phyloP scores from a whole-genome alignment of 2,113 vertebrate genomes.

The Dipodomys merriami region DNA sequence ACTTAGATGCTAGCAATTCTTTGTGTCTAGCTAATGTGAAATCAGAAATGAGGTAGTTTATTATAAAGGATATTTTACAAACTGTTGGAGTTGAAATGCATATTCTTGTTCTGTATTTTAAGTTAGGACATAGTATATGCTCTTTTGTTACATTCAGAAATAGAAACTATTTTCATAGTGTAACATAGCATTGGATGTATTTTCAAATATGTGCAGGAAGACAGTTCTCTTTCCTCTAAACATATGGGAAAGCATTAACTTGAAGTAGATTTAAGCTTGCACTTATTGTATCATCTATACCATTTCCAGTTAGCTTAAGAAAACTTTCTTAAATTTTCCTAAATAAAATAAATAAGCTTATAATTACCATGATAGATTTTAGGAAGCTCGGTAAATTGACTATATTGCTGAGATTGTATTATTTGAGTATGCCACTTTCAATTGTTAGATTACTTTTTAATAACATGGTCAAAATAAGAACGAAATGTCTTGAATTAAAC shows the following conservation, averaged over 20 bases:
- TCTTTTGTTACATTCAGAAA: background rate
- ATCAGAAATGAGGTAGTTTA: background rate
- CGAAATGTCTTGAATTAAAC: background rate
- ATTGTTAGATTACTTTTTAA: background rate
- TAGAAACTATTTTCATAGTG: constrained; percentile 1
- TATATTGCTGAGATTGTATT: background rate
- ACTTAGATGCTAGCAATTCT: constrained; percentile 9
- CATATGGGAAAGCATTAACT: background rate
- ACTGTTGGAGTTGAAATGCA: background rate
- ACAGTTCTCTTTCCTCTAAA: background rate
- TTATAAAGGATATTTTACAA: background rate
- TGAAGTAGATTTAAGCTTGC: background rate
- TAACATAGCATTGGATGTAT: background rate
- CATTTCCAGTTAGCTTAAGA: constrained; percentile 7
- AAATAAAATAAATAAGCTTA: background rate
- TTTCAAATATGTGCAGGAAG: background rate
- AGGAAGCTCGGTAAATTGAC: background rate
- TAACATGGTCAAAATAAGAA: background rate
- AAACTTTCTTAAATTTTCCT: background rate
- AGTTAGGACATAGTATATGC: background rate
- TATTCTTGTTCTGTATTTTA: constrained; percentile 16
- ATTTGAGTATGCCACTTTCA: background rate
- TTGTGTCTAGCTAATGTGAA: background rate
- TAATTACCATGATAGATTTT: background rate
- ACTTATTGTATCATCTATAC: background rate